Evolutionary conservation across 2,113 vertebrate genomes (phyloP), one percentile per base, ranked within the genome.

Genomic region (Agelaius phoeniceus): DNA sequence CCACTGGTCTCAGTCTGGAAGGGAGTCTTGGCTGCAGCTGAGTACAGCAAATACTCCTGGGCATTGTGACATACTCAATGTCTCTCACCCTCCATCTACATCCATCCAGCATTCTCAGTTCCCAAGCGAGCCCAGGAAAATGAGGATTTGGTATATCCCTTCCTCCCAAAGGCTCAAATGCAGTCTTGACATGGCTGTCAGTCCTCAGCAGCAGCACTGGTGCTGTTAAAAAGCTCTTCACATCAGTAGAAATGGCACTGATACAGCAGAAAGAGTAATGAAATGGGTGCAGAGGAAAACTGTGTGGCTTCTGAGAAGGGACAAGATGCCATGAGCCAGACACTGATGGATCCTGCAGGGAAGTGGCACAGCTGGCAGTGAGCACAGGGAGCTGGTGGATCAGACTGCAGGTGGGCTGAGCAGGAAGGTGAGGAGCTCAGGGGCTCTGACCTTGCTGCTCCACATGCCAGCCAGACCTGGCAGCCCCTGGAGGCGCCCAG

Each of bases 141-240:
- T 26, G 71, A 93, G 46, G 43, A 48, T 87, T 89, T 82, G 54
- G 27, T 84, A 7, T 28, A 41, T 94, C 54, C 62, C 61, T 90
- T 84, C 83, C 69, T 94, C 76, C 76, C 89, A 80, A 54, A 89
- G 89, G 79, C 48, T 89, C 46, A 48, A 75, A 69, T 93, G 48
- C 96, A 93, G 79, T 68, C 44, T 81, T 83, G 52, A 72, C 78
- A 91, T 72, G 96, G 49, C 89, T 87, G 89, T 95, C 91, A 57
- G 39, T 97, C 94, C 93, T 93, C 88, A 80, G 72, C 71, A 73
- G 92, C 77, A n/a, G 48, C 52, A 67, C 52, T 51, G 75, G 80
- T 92, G 46, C 80, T 72, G 44, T 76, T 86, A 59, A 97, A 96
- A 93, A 90, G 71, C 94, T 91, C 88, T 87, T 48, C 41, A 48